phyloP scores from a whole-genome alignment of 2,113 vertebrate species.

The Uria aalge region DNA sequence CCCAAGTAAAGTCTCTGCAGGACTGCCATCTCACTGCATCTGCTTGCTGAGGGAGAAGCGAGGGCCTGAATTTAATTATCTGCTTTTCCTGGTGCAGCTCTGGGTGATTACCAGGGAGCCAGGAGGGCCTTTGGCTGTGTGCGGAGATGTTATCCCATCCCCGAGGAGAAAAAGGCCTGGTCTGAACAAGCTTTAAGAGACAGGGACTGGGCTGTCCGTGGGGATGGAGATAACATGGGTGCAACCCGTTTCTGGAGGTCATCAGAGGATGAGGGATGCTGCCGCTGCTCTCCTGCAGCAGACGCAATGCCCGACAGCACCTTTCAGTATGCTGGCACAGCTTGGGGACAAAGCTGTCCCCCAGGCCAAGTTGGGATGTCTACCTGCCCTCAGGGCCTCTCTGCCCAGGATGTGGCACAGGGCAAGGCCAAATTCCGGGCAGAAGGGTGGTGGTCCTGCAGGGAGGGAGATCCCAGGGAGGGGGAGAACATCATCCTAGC shows the following conservation, averaged over 20 bases:
- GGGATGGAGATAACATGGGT: neutral
- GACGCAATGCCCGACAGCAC: fast-evolving
- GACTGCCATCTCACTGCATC: neutral
- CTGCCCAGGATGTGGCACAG: neutral
- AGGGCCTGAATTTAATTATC: constrained; percentile 9
- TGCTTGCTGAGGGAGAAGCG: neutral
- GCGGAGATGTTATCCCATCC: neutral
- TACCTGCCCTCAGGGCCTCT: neutral
- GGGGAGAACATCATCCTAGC: neutral
- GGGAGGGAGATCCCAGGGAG: neutral
- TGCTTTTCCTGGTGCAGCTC: neutral
- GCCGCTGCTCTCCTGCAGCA: neutral
- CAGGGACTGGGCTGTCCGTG: neutral
- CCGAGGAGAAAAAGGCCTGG: neutral
- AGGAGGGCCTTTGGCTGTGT: neutral
- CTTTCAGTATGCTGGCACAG: neutral
- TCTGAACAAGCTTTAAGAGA: neutral
- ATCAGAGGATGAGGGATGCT: neutral
- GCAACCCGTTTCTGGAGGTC: neutral
- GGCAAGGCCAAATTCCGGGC: neutral
- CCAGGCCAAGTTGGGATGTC: neutral
- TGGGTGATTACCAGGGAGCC: neutral
- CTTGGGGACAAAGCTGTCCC: neutral
- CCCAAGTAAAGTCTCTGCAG: neutral
- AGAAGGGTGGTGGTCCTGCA: neutral